Evolutionary conservation across 1,140 invertebrate genomes (phyloP), one percentile per base, ranked within the genome.

Genomic region (Drosophila melanica): DNA sequence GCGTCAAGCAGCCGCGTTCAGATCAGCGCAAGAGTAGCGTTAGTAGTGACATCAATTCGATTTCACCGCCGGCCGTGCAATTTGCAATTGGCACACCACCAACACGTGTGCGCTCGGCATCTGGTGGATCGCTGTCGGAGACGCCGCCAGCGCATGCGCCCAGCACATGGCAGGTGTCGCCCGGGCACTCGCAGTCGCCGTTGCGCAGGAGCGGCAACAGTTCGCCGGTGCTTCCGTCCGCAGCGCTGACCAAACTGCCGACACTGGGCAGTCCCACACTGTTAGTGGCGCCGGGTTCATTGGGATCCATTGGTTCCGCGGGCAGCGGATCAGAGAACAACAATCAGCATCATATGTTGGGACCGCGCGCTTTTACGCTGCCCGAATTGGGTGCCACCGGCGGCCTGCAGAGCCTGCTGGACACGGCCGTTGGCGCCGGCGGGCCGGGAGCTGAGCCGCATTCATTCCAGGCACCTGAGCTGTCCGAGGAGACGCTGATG

Each of bases 401-500:
- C 18, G 94, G 94, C 60, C 93, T 94, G 57, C 94, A 94, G 77
- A 93, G 86, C 50, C 93, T 95, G 62, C 92, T 93, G 35, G 94
- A 94, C 42, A 92, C 94, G 16, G 93, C 65, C 11, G 75, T 70
- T 51, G 71, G 68, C 14, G 73, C 65, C 30, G 94, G 95, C 95
- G 63, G 94, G 96, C 67, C 95, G 95, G 72, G 78, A 45, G 93
- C 95, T 95, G 63, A 94, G 96, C 69, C 95, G 95, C 69, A 82
- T 80, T 62, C 90, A 85, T 98, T 98, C 93, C 94, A 97, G 23
- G 95, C 96, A 27, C 98, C 98, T 6, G 98, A 99, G 92, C 92
- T 99, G 59, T 97, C 97, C 39, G 97, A 99, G 92, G 98, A 99
- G 93, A 99, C 98, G 18, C 93, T 99, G 16, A 94, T 99, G 72